Base-by-base conservation (phyloP, 2,797 vertebrate genomes). In the Lophotriccus pileatus region DNA sequence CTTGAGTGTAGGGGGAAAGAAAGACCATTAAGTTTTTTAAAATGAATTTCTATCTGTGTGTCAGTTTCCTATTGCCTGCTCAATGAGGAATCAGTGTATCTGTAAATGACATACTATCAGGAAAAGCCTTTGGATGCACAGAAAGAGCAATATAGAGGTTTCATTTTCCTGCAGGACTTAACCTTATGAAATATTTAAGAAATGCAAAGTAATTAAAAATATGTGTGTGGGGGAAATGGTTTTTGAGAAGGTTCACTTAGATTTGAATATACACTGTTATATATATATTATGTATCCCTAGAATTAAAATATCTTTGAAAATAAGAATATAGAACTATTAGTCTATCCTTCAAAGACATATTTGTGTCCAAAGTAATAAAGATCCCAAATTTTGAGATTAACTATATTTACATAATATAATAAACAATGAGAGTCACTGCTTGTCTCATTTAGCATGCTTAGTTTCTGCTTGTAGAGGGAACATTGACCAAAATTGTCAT, bases 1-100 rank as follows among this genome's bases (percentile, higher is more conserved):
- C 86, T 21, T 77, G 70, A 80, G 66, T 43, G 30, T 84, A 95
- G 47, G 39, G 44, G 55, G 34, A 89, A 97, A 96, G 84, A 97
- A 96, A 97, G 75, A 82, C 97, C 90, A 97, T 97, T 96, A 98
- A 81, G 66, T 94, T 98, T 98, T 97, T 97, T 97, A 97, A 97
- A 97, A 95, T 46, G 95, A 96, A 95, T 91, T 86, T 64, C 47
- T 97, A 96, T 97, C 96, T 87, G 89, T 62, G 30, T 64, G 91
- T 83, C 66, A 39, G 81, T 87, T 97, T 96, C 95, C 78, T 97
- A 90, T 93, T 96, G 80, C 95, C 93, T 90, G 74, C 95, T 96
- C 96, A 97, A 97, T 94, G 95, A 98, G 67, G 78, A 94, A 76
- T 94, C 76, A 95, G 70, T 75, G 76, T 30, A 50, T 93, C 89